Base-by-base conservation (phyloP, 2,113 vertebrate genomes). In the Pedionomus torquatus region DNA sequence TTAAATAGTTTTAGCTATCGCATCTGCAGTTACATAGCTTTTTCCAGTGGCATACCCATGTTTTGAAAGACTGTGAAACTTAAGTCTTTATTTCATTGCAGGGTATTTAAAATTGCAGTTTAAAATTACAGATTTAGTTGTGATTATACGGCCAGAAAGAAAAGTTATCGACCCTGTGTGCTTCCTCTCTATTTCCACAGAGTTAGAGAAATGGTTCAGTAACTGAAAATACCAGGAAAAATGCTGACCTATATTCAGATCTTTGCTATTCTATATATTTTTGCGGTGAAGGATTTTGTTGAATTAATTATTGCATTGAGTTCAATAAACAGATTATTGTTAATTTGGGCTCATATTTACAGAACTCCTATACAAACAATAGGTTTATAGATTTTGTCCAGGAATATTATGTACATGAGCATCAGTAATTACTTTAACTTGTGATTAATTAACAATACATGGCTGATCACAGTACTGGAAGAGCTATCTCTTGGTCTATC, bases 371-470 rank as follows among this genome's bases (percentile, higher is more conserved):
- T 21, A 96, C 97, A 96, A 95, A 95, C 76, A 94, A 96, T 92
- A 86, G 57, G 85, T 96, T 97, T 96, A 83, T 96, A 96, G 94
- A 95, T 85, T 96, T 87, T 97, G 91, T 94, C 97, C 90, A 96
- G 94, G 90, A 97, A 93, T 97, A 91, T 96, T 96, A 77, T 95
- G 96, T 97, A 93, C 94, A 95, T 95, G 96, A 97, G 79, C 81
- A 98, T 93, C 86, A 96, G 86, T 97, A 98, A 97, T 97, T 28
- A 94, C 90, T 97, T 97, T 97, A 97, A 98, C 97, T 97, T 98
- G 86, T 25, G 37, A 74, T 97, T 98, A 97, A 74, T 96, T 98
- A 97, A 94, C 97, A 97, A 96, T 96, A 96, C 68, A 71, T 51
- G 77, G 95, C 95, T 97, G 96, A 97, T 97, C 94, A 94, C 18